Evolutionary conservation across 2,797 vertebrate species (phyloP).

Genomic region (Todus mexicanus): DNA sequence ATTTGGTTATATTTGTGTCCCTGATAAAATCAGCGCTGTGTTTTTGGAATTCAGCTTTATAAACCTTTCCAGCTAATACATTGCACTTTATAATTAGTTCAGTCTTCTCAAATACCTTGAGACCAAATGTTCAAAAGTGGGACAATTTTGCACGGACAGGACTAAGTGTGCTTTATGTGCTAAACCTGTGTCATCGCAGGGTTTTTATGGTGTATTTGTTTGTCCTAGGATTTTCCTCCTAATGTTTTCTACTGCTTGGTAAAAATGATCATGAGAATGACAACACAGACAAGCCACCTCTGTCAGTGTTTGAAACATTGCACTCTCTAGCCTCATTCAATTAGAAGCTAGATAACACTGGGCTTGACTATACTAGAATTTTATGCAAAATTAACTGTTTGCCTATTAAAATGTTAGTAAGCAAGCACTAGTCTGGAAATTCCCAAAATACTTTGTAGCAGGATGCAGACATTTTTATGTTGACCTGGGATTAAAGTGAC

Average conservation of each 20-base stretch:
- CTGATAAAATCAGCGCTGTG: not conserved
- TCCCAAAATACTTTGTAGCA: conserved; percentile 4
- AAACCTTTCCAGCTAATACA: not conserved
- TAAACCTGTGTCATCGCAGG: not conserved
- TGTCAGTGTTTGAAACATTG: not conserved
- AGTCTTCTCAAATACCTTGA: not conserved
- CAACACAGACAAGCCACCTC: not conserved
- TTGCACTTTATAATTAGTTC: not conserved
- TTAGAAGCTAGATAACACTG: not conserved
- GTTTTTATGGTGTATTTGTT: not conserved
- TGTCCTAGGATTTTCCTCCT: not conserved
- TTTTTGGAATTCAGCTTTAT: not conserved
- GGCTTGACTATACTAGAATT: conserved; percentile 34
- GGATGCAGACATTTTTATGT: not conserved
- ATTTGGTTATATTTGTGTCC: conserved; percentile 32
- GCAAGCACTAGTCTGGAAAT: conserved; percentile 1
- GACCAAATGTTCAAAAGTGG: not conserved
- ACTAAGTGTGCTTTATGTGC: not conserved
- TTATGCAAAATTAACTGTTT: conserved; percentile 30
- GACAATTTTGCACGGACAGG: not conserved
- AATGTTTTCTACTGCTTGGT: not conserved
- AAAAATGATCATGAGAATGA: not conserved
- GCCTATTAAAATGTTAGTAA: not conserved
- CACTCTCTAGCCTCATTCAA: not conserved
- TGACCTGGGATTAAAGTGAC: not conserved